These are phyloP conservation scores for Nerophis ophidion DNA, from an alignment of 2,113 vertebrate species.

Conservation along the genomic window DNA sequence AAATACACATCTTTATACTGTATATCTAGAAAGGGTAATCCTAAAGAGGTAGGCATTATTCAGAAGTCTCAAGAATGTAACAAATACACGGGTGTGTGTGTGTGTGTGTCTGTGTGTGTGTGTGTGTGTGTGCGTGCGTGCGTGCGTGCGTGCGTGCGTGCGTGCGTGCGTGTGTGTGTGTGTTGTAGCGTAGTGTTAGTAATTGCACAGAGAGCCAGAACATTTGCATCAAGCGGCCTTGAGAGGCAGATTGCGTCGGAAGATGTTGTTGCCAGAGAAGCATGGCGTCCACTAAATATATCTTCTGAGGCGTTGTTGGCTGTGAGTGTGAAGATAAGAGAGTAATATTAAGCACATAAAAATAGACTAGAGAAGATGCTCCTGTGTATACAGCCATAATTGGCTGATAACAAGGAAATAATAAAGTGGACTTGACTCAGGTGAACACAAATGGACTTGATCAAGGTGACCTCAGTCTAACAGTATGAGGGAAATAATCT, in stretches of 20 bases:
- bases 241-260: constrained; percentile 59
- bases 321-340: constrained; percentile 49
- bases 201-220: constrained; percentile 30
- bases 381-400: too few species aligned
- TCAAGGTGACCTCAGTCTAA: too few species aligned
- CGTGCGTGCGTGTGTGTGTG: not conserved
- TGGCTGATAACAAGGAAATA: not conserved
- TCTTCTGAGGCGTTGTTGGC: constrained; percentile 49
- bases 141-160: not conserved
- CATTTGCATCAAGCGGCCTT: constrained; percentile 39
- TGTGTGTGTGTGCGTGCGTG: too few species aligned
- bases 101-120: too few species aligned
- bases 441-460: too few species aligned
- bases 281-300: constrained; percentile 49
- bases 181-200: constrained; percentile 38
- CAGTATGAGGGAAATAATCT: not conserved
- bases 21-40: too few species aligned
- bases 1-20: too few species aligned
- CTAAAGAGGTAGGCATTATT: too few species aligned
- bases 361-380: not conserved
- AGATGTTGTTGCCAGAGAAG: constrained; percentile 48
- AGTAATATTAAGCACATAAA: constrained; percentile 35
- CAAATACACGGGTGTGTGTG: too few species aligned
- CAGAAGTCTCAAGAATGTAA: too few species aligned
- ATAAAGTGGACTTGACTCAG: constrained; percentile 14